phyloP scores from a whole-genome alignment of 1,140 invertebrate species.

The Anastatus disparis region DNA sequence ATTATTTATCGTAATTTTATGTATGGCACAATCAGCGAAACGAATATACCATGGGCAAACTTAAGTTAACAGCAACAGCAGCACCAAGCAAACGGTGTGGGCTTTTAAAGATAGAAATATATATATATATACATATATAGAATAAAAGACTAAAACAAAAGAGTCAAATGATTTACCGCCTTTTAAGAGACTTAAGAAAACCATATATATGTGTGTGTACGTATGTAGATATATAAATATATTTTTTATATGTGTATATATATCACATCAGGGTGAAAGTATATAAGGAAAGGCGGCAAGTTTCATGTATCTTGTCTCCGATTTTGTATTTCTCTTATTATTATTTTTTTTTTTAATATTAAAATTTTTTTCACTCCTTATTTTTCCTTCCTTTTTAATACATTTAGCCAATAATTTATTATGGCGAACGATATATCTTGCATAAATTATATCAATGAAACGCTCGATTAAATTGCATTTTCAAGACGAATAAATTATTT shows the following conservation, averaged over 20 bases:
- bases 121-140: constrained; percentile 25
- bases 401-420: constrained; percentile 21
- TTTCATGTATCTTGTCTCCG: background rate
- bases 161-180: constrained; percentile 48
- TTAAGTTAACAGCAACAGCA: no score
- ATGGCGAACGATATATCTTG: background rate
- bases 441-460: constrained; percentile 28
- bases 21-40: constrained; percentile 62
- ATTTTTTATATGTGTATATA: no score
- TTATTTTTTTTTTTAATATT: background rate
- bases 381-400: background rate
- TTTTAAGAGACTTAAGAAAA: constrained; percentile 42
- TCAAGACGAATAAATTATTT: constrained; percentile 13
- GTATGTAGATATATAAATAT: no score
- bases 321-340: background rate
- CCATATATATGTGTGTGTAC: no score
- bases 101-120: constrained; percentile 4
- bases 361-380: background rate
- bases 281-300: background rate
- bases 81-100: constrained; percentile 1
- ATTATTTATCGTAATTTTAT: constrained; percentile 66
- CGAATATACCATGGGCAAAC: constrained; percentile 16
- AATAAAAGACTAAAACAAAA: constrained; percentile 52
- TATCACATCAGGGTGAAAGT: constrained; percentile 14
- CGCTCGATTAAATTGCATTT: constrained; percentile 14